These are phyloP conservation scores for Vulpes lagopus DNA, from an alignment of 2,113 vertebrate species.

Conservation along the genomic window DNA sequence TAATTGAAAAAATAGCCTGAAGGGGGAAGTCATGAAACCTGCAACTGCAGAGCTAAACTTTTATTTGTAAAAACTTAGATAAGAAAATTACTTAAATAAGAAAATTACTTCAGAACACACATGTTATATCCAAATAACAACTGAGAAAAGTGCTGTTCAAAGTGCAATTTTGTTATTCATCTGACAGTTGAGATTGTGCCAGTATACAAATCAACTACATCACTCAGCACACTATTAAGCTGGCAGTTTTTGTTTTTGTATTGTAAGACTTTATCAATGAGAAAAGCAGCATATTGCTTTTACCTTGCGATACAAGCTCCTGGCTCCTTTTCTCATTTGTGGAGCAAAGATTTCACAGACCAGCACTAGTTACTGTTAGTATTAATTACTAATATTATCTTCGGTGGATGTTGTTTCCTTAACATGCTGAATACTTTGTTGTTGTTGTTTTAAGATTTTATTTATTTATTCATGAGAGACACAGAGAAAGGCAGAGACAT, in stretches of 20 bases:
- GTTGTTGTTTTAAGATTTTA: too few relatives aligned
- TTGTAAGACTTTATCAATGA: not conserved
- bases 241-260: not conserved
- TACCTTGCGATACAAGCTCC: not conserved
- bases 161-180: not conserved
- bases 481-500: too few relatives aligned
- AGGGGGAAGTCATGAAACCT: not conserved
- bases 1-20: slow-evolving; percentile 40
- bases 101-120: slow-evolving; percentile 34
- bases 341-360: not conserved
- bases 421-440: not conserved
- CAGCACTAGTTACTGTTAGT: not conserved
- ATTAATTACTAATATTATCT: slow-evolving; percentile 36
- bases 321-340: slow-evolving; percentile 17
- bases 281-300: not conserved
- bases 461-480: too few relatives aligned
- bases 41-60: slow-evolving; percentile 35
- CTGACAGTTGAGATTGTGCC: not conserved
- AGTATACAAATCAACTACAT: not conserved
- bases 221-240: not conserved
- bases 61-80: not conserved
- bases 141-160: not conserved
- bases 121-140: not conserved
- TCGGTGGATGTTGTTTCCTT: not conserved
- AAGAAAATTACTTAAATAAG: slow-evolving; percentile 21